Conservation (phyloP, 2,888 invertebrate species). For the Osedax frankpressi region DNA sequence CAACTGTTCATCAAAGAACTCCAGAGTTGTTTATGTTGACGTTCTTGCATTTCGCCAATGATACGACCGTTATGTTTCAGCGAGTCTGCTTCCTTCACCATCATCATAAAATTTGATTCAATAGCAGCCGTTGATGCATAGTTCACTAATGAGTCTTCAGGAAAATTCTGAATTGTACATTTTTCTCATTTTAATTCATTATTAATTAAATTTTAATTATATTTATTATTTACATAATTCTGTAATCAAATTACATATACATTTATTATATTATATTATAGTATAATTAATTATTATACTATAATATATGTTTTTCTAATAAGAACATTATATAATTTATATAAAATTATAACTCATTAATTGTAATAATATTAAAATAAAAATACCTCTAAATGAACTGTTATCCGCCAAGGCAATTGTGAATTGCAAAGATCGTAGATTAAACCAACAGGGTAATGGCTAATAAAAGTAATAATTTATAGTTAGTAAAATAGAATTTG, state of each 20-base stretch:
- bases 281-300: not conserved
- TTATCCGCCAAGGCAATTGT: conserved; percentile 74
- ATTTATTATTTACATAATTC: not conserved
- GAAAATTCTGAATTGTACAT: conserved; percentile 88
- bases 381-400: conserved; percentile 64
- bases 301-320: not conserved
- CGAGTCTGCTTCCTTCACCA: conserved; percentile 94
- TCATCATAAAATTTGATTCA: conserved; percentile 85
- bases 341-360: too few relatives aligned
- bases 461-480: too few relatives aligned
- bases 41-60: conserved; percentile 54
- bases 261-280: not conserved
- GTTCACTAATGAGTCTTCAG: conserved; percentile 72
- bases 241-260: not conserved
- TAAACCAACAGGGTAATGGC: conserved; percentile 64
- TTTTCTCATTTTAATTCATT: not conserved
- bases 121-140: conserved; percentile 70
- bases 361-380: too few relatives aligned
- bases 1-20: conserved; percentile 78
- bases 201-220: not conserved
- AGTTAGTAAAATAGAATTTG: too few relatives aligned
- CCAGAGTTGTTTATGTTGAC: conserved; percentile 93
- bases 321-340: too few relatives aligned
- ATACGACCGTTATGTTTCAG: conserved; percentile 73
- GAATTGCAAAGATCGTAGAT: conserved; percentile 64